Percentiles rank a stretch among this genome's conserved stretches.
Evolutionary conservation across 2,797 vertebrate species (phyloP).

Genomic region (Rhincodon typus): DNA sequence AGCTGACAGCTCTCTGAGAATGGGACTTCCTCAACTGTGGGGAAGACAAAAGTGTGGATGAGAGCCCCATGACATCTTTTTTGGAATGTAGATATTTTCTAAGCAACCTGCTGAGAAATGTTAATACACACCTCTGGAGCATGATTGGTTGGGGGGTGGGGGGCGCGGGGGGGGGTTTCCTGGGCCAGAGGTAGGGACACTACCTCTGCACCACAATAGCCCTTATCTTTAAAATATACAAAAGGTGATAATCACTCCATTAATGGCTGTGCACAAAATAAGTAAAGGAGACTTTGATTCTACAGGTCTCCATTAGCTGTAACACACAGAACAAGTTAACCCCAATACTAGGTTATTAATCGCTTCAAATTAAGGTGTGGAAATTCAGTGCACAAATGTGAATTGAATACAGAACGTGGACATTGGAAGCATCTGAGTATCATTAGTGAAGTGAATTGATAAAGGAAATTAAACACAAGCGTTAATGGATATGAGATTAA

Average conservation of each 20-base stretch:
- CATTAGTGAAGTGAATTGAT: background rate
- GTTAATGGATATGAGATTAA: slow-evolving; percentile 10
- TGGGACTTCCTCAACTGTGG: no score
- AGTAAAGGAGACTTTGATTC: no score
- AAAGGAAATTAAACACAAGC: background rate
- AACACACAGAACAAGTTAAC: background rate
- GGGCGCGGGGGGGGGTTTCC: no score
- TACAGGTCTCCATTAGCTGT: no score
- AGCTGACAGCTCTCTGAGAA: background rate
- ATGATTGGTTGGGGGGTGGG: no score
- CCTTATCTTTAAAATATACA: background rate
- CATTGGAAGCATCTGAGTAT: background rate
- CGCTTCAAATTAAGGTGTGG: background rate
- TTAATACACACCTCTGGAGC: no score
- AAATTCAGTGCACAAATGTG: background rate
- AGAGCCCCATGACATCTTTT: no score
- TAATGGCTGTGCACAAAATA: background rate
- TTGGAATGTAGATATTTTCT: no score
- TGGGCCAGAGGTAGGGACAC: no score
- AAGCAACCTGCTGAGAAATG: no score
- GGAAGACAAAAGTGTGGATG: no score
- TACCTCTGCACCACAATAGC: no score
- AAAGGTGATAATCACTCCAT: background rate
- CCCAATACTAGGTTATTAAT: background rate
- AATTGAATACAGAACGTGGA: background rate